These are phyloP conservation scores for Sebastes fasciatus DNA, from an alignment of 2,113 vertebrate genomes.

Conservation along the genomic window DNA sequence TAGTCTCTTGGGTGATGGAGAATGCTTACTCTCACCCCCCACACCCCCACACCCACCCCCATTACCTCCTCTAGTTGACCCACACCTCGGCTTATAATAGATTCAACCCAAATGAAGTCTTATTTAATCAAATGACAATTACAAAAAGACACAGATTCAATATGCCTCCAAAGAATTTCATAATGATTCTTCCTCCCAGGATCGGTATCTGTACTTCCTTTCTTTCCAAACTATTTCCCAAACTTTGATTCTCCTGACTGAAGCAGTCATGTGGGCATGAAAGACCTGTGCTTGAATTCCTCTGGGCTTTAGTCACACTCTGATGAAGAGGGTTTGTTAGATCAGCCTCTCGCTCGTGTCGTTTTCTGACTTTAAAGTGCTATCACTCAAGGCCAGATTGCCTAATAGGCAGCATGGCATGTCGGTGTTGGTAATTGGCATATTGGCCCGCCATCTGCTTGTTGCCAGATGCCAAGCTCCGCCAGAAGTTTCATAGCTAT, in stretches of 20 bases:
- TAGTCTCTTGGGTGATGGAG: constrained; percentile 57
- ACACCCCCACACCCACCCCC: too few relatives aligned
- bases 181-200: constrained; percentile 11
- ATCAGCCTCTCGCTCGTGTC: constrained; percentile 61
- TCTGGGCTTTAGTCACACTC: constrained; percentile 74
- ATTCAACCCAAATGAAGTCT: constrained; percentile 39
- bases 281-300: constrained; percentile 72
- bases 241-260: constrained; percentile 56
- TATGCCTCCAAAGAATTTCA: background rate
- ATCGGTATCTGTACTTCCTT: constrained; percentile 33
- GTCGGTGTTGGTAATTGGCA: constrained; percentile 65
- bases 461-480: constrained; percentile 67
- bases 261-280: constrained; percentile 67
- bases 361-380: constrained; percentile 70
- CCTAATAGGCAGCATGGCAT: constrained; percentile 63
- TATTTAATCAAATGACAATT: constrained; percentile 36
- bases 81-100: constrained; percentile 4
- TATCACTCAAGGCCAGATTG: constrained; percentile 69
- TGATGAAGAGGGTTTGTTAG: constrained; percentile 67
- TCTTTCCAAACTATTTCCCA: constrained; percentile 38
- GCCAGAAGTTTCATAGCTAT: constrained; percentile 62
- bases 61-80: background rate
- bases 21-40: constrained; percentile 39
- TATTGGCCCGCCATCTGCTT: constrained; percentile 68
- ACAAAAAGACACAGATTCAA: constrained; percentile 9